These are phyloP conservation scores for Xerus inauris DNA, from an alignment of 2,113 vertebrate species.

Conservation along the genomic window DNA sequence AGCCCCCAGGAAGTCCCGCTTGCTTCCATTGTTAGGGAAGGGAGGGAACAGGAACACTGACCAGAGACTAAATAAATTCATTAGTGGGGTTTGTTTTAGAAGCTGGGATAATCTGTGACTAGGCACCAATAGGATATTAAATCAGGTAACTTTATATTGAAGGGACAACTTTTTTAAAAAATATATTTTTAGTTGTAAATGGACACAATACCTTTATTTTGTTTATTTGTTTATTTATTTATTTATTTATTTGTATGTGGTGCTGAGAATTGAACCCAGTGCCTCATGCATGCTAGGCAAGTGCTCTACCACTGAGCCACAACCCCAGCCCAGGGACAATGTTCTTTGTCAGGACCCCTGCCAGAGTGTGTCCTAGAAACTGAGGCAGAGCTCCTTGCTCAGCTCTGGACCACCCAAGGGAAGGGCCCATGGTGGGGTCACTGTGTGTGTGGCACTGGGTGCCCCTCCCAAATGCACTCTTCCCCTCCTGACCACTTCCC, in stretches of 20 bases:
- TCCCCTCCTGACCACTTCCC: background rate
- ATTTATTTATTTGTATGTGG: no score
- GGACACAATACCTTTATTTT: no score
- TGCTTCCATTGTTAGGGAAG: background rate
- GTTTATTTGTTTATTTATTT: no score
- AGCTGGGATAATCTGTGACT: constrained; percentile 64
- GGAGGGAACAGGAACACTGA: constrained; percentile 20
- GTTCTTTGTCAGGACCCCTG: constrained; percentile 53
- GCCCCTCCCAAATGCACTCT: background rate
- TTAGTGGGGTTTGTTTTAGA: background rate
- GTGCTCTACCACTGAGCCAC: no score
- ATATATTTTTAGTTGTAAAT: no score
- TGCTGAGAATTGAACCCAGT: no score
- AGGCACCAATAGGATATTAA: constrained; percentile 65
- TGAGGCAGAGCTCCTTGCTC: background rate
- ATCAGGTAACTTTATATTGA: constrained; percentile 71
- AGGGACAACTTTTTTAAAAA: no score
- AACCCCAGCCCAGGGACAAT: no score
- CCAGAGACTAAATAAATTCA: constrained; percentile 69
- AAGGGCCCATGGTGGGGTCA: background rate
- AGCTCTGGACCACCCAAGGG: background rate
- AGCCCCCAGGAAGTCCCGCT: background rate
- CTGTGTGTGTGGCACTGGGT: background rate
- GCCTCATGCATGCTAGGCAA: no score
- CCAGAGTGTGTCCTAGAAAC: constrained; percentile 53